Evolutionary conservation across 2,888 invertebrate species (phyloP).

Genomic region (Acanthosepion pharaonis): DNA sequence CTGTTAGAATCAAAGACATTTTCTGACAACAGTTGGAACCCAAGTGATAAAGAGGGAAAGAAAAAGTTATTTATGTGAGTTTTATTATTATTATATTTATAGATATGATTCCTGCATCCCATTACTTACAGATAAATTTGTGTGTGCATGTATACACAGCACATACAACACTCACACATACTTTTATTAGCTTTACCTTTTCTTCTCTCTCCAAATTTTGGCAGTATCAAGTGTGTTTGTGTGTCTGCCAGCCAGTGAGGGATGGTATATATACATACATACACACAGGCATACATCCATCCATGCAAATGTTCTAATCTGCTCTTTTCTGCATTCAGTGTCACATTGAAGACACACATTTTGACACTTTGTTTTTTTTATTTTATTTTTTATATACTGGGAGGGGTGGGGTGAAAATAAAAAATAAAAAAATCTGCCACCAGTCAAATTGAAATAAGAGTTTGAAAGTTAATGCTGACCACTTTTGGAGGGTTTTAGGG

Average conservation of each 20-base stretch:
- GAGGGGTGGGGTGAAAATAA: not conserved
- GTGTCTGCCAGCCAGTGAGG: not conserved
- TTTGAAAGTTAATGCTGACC: constrained; percentile 22
- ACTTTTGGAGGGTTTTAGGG: not conserved
- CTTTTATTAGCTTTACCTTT: not conserved
- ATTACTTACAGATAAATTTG: not conserved
- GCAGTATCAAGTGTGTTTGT: not conserved
- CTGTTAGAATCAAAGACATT: not conserved
- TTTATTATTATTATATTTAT: not conserved
- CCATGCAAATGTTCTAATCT: not conserved
- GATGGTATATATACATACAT: not conserved
- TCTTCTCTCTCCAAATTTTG: not conserved
- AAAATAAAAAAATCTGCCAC: not conserved
- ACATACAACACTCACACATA: not conserved
- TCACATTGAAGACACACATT: not conserved
- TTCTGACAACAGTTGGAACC: not conserved
- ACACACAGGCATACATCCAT: not conserved
- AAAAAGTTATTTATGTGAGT: not conserved
- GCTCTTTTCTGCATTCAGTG: not conserved
- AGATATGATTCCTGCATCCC: constrained; percentile 10
- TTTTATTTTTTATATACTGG: not conserved
- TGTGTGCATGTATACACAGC: not conserved
- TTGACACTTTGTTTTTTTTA: no score
- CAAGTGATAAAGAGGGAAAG: not conserved
- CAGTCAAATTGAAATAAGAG: not conserved